Conservation (phyloP, 1,140 invertebrate species). For the Eueides isabella region DNA sequence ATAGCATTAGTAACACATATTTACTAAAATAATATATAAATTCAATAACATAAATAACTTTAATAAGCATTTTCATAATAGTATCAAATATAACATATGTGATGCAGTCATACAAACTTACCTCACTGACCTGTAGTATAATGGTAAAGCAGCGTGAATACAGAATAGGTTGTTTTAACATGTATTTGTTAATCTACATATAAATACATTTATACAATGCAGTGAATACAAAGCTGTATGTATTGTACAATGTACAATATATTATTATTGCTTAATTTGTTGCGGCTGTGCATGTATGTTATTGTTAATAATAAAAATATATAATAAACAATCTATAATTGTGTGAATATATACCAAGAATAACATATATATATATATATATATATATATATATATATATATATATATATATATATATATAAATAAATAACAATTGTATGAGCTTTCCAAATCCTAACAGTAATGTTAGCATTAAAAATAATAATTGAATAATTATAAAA, state of each 20-base stretch:
- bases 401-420: neutral
- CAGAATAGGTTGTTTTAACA: conserved; percentile 32
- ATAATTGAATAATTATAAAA: neutral
- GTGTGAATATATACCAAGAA: neutral
- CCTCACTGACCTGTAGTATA: conserved; percentile 73
- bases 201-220: conserved; percentile 12
- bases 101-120: conserved; percentile 43
- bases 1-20: neutral
- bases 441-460: neutral
- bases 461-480: neutral
- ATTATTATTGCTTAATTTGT: conserved; percentile 5
- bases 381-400: neutral
- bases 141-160: conserved; percentile 61
- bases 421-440: neutral
- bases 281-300: neutral
- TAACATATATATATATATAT: conserved; percentile 3
- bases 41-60: too few species aligned
- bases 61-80: neutral
- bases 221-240: neutral
- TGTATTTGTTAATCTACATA: conserved; percentile 17
- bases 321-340: too few species aligned
- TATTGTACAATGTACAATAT: conserved; percentile 3
- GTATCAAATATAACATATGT: neutral
- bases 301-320: conserved; percentile 12
- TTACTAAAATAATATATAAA: neutral